Evolutionary conservation across 2,797 vertebrate genomes (phyloP).

Genomic region (Chromobotia macracanthus): DNA sequence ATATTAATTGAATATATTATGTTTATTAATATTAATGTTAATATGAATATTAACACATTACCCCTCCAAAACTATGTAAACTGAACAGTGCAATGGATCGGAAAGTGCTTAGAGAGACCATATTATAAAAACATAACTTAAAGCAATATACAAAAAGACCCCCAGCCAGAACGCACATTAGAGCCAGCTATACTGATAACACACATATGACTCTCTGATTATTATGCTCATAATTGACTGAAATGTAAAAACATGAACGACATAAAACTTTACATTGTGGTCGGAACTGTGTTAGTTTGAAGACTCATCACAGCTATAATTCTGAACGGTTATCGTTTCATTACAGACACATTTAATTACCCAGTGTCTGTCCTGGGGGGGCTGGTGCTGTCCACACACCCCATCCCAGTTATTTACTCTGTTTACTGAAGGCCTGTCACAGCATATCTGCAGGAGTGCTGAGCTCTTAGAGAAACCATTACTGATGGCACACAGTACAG

Average conservation of each 20-base stretch:
- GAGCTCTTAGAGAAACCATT: constrained; percentile 18
- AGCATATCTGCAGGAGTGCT: background rate
- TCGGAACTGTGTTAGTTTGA: constrained; percentile 34
- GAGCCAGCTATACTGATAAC: constrained; percentile 1
- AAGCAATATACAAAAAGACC: background rate
- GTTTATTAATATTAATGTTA: too few relatives aligned
- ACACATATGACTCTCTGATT: constrained; percentile 35
- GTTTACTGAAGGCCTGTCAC: constrained; percentile 18
- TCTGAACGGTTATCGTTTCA: constrained; percentile 43
- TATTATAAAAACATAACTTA: constrained; percentile 23
- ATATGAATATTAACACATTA: constrained; percentile 31
- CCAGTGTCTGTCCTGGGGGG: constrained; percentile 48
- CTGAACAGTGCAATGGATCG: constrained; percentile 24
- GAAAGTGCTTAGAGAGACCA: constrained; percentile 1
- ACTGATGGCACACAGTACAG: background rate
- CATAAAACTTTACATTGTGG: constrained; percentile 23
- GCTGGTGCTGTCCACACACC: constrained; percentile 35
- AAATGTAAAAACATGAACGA: constrained; percentile 32
- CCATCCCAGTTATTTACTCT: constrained; percentile 22
- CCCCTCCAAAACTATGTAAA: constrained; percentile 2
- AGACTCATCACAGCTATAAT: constrained; percentile 25
- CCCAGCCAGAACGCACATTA: constrained; percentile 18
- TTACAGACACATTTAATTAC: constrained; percentile 58
- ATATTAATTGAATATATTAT: too few relatives aligned
- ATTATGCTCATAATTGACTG: background rate